Conservation (phyloP, 2,113 vertebrate species). For the Myrmophylax atrothorax region DNA sequence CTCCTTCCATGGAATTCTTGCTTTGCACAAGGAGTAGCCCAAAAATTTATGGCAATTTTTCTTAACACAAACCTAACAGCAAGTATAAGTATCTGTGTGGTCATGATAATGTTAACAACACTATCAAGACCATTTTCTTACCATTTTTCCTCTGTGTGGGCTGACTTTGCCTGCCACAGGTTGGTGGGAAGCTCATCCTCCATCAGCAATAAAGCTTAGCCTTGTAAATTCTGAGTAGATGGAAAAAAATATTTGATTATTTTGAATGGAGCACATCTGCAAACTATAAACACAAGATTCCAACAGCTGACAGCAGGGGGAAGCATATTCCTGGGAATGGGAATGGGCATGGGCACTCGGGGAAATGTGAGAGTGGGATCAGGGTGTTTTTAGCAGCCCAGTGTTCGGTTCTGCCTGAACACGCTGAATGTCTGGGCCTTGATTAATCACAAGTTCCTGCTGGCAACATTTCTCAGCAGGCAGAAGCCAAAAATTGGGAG, state of each 20-base stretch:
- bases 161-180: not conserved
- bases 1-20: not conserved
- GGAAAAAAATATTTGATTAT: not conserved
- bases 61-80: not conserved
- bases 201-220: not conserved
- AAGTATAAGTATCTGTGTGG: not conserved
- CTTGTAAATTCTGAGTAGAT: not conserved
- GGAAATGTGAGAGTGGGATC: not conserved
- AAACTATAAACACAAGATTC: constrained; percentile 32
- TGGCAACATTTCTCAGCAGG: constrained; percentile 20
- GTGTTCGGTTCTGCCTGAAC: constrained; percentile 15
- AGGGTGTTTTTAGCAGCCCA: not conserved
- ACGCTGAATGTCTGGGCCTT: not conserved
- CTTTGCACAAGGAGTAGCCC: not conserved
- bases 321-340: constrained; percentile 39
- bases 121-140: not conserved
- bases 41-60: not conserved
- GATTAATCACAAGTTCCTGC: constrained; percentile 35
- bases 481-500: constrained; percentile 33
- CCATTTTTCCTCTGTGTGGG: not conserved
- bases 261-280: constrained; percentile 26
- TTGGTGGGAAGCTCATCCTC: not conserved
- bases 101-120: not conserved
- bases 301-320: constrained; percentile 68
- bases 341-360: not conserved